These are phyloP conservation scores for Amphibalanus amphitrite DNA, from an alignment of 1,140 invertebrate species.

Conservation along the genomic window DNA sequence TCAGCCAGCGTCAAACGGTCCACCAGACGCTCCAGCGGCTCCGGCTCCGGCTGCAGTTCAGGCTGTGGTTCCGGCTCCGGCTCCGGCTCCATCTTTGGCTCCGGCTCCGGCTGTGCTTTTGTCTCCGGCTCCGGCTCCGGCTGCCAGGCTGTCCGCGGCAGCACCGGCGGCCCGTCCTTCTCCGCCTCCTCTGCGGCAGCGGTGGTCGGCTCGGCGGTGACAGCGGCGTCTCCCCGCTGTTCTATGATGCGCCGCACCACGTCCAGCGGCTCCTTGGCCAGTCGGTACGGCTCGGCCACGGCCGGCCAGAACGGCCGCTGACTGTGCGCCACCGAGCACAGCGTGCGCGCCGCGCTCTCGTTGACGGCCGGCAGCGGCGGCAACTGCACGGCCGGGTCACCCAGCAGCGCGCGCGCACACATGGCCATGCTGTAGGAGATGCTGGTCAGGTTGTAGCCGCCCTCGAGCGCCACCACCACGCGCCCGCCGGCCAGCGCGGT, in stretches of 20 bases:
- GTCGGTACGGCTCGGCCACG: neutral
- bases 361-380: slow-evolving; percentile 31
- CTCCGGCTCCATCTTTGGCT: neutral
- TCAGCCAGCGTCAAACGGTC: neutral
- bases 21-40: neutral
- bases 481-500: slow-evolving; percentile 60
- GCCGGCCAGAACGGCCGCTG: neutral
- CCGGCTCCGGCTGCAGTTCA: no score
- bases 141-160: neutral
- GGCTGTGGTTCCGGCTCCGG: neutral
- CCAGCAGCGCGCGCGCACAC: slow-evolving; percentile 69
- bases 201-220: no score
- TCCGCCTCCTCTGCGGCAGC: no score
- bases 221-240: neutral
- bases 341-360: neutral
- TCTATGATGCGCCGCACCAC: neutral
- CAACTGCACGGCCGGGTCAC: slow-evolving; percentile 44
- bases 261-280: neutral
- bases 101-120: no score
- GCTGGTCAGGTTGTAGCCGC: slow-evolving; percentile 79
- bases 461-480: slow-evolving; percentile 69
- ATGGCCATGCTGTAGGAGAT: slow-evolving; percentile 67
- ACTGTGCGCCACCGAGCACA: neutral
- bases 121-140: no score
- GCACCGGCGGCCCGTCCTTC: neutral